Evolutionary conservation across 2,113 vertebrate genomes (phyloP).

Genomic region (Orthonyx spaldingii): DNA sequence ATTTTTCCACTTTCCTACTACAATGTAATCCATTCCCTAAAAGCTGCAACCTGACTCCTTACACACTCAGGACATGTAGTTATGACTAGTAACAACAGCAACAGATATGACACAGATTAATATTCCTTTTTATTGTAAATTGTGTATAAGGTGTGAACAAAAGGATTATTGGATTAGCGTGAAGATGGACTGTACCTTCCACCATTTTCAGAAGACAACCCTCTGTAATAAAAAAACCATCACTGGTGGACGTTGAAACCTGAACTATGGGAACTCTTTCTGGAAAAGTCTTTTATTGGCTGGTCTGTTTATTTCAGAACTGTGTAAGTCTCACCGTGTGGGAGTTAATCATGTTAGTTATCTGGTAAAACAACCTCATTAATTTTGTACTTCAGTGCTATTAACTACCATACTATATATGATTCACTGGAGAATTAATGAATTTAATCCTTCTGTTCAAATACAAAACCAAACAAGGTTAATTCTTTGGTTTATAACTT

Average conservation of each 20-base stretch:
- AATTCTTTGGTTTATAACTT: constrained; percentile 44
- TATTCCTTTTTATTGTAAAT: neutral
- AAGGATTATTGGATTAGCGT: neutral
- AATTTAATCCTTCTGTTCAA: constrained; percentile 44
- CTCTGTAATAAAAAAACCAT: neutral
- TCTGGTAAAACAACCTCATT: constrained; percentile 25
- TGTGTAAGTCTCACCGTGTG: neutral
- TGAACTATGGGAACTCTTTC: neutral
- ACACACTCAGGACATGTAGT: neutral
- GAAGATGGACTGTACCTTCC: neutral
- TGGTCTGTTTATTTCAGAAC: neutral
- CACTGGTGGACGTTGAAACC: neutral
- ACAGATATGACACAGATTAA: neutral
- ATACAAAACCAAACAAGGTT: constrained; percentile 37
- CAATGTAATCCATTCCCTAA: neutral
- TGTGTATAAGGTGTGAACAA: neutral
- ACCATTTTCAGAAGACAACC: neutral
- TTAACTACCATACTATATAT: neutral
- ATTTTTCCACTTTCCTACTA: neutral
- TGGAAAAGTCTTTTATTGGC: neutral
- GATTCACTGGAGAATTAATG: constrained; percentile 23
- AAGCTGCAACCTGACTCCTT: neutral
- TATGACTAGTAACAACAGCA: neutral
- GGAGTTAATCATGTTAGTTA: constrained; percentile 39
- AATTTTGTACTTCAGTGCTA: constrained; percentile 47